Conservation (phyloP, 37 sponge, comb jelly and placozoan genomes). For the Beroe forskalii region DNA sequence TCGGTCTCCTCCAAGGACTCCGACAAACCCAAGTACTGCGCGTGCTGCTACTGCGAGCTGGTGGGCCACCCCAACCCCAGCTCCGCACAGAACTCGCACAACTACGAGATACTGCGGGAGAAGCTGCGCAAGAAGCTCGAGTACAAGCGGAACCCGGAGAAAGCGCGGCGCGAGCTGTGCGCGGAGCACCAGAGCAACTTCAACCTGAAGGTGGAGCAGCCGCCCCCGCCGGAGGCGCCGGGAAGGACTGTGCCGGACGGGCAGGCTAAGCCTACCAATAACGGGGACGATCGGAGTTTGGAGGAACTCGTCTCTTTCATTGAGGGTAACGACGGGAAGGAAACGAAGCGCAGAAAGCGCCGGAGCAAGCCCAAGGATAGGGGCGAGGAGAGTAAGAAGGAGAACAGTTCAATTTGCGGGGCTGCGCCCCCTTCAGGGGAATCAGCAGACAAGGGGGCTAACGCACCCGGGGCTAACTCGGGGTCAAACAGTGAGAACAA, state of each 20-base stretch:
- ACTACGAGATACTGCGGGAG: slow-evolving; percentile 36
- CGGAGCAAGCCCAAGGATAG: slow-evolving; percentile 38
- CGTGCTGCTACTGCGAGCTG: slow-evolving; percentile 61
- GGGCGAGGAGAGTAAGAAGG: background rate
- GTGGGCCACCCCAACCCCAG: slow-evolving; percentile 47
- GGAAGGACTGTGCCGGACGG: background rate
- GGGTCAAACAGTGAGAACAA: background rate
- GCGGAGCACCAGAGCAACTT: slow-evolving; percentile 60
- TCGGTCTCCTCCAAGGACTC: slow-evolving; percentile 39
- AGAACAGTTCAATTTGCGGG: background rate
- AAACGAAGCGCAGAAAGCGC: slow-evolving; percentile 31
- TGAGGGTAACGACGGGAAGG: slow-evolving; percentile 55
- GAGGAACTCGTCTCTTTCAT: slow-evolving; percentile 59
- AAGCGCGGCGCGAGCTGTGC: slow-evolving; percentile 50
- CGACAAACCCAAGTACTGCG: slow-evolving; percentile 58
- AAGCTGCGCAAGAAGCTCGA: slow-evolving; percentile 59
- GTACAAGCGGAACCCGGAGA: slow-evolving; percentile 54
- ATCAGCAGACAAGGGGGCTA: too few species aligned
- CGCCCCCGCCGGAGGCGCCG: background rate
- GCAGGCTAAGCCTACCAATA: background rate
- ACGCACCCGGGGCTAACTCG: background rate
- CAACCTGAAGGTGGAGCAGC: slow-evolving; percentile 1
- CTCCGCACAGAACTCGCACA: slow-evolving; percentile 61
- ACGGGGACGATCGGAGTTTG: slow-evolving; percentile 22
- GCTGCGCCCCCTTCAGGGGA: too few species aligned